Conservation (phyloP, 2,888 invertebrate genomes). For the Abrostola tripartita region DNA sequence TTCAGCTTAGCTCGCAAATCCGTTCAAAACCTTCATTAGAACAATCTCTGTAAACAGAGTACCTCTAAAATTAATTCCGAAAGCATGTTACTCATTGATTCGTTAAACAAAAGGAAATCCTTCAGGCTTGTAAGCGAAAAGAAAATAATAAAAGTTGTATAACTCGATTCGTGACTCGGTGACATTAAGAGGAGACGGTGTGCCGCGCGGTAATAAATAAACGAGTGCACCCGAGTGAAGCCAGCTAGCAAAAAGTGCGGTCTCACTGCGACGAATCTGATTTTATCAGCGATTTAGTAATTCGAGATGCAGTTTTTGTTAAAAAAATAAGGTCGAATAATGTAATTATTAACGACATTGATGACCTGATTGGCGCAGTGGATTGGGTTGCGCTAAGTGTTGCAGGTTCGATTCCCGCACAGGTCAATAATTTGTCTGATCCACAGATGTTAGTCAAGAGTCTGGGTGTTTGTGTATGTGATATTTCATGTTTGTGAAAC, state of each 20-base stretch:
- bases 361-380: too few relatives aligned
- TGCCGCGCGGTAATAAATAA: conserved; percentile 46
- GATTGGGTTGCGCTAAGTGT: too few relatives aligned
- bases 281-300: neutral
- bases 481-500: too few relatives aligned
- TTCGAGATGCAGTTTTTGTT: neutral
- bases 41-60: too few relatives aligned
- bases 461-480: too few relatives aligned
- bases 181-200: conserved; percentile 38
- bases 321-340: too few relatives aligned
- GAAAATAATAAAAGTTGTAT: conserved; percentile 44
- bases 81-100: conserved; percentile 40
- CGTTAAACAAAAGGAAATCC: conserved; percentile 37
- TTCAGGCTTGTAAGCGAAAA: conserved; percentile 37
- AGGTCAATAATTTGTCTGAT: too few relatives aligned
- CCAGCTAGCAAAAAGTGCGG: conserved; percentile 28
- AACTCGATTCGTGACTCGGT: conserved; percentile 49
- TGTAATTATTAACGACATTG: too few relatives aligned
- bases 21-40: too few relatives aligned
- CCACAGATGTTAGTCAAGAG: too few relatives aligned
- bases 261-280: conserved; percentile 19
- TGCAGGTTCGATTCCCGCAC: too few relatives aligned
- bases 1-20: too few relatives aligned
- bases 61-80: neutral
- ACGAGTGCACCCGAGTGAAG: conserved; percentile 37